Evolutionary conservation across 2,113 vertebrate species (phyloP), one percentile per base, ranked within the genome.

Genomic region (Aramus guarauna): DNA sequence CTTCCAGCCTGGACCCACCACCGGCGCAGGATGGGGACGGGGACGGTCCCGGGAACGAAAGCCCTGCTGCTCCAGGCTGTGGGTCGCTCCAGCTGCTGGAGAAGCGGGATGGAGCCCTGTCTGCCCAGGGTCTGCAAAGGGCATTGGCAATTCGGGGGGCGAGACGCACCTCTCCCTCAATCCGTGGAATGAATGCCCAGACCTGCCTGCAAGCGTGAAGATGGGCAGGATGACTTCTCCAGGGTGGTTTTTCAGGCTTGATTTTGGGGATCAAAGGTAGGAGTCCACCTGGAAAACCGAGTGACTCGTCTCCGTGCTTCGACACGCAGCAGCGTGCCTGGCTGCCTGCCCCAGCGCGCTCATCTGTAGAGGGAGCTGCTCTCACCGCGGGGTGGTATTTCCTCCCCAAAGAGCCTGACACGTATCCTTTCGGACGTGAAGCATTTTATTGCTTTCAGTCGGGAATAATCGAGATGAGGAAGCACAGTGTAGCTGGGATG

Each of bases 271-370:
- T 9, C 13, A 53, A 27, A 53, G 13, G 52, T 53, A 26, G 5
- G 48, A 73, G 53, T 60, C 43, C 68, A 26, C 53, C 5, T 21
- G 73, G 53, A 36, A 32, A 62, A 67, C 5, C 4, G 4, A 17
- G 39, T 53, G 41, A 58, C 45, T 62, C 10, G 16, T 66, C 9
- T 52, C 39, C 7, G 0, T 4, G 2, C 39, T 72, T 24, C 30
- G 16, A 68, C 0, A 0, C 48, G 32, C 27, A 8, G 68, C 36
- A 81, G 9, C 8, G 0, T 3, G 10, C 52, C 60, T 8, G 23
- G 73, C 29, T 39, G 36, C 71, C 62, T 1, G 26, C 0, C 3
- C 37, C 14, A 1, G 27, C 0, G 0, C 0, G 11, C 48, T 72
- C 24, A 58, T 91, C 39, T 52, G 58, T 55, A 29, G 7, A 22